Base-by-base conservation (phyloP, 2,113 vertebrate genomes). In the Syrmaticus mikado region DNA sequence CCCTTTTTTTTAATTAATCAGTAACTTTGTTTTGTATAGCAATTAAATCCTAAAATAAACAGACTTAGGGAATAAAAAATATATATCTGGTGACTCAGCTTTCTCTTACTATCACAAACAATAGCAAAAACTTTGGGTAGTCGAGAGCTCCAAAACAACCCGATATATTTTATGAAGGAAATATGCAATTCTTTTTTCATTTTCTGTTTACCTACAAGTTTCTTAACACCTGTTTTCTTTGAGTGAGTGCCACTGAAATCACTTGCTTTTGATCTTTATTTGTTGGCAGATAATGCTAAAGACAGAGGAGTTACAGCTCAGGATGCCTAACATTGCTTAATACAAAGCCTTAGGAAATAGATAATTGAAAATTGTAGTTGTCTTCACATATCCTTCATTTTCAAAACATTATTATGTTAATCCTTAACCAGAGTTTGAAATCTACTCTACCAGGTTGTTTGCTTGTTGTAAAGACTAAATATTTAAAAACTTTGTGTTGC, bases 281-380 rank as follows among this genome's bases (percentile, higher is more conserved):
- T 92, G 76, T 62, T 85, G 53, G 38, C 20, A 32, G 36, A 82
- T 62, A 36, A 76, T 82, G 25, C 12, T 65, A 89, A 75, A 41
- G 45, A 40, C n/a, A 75, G 80, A 65, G 18, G 61, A 84, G 27
- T 36, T 86, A 48, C 52, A 82, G 58, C 77, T 34, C 43, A 48
- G 62, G 48, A 43, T 87, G 43, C 62, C 70, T 20, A 52, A 68
- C 12, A 17, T 43, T 86, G 70, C 74, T 89, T 62, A 75, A 66
- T 62, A 41, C 22, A 74, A 92, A 85, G 67, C 92, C 87, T 76
- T 83, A 93, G 92, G 85, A 94, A 95, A 85, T 60, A 89, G 5
- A 50, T 92, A 91, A 92, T 67, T 88, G 82, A 95, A 94, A 91
- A 72, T 65, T 76, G 58, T 87, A 94, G 90, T 93, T 94, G 85